Percentiles rank a stretch among this genome's conserved stretches.
Conservation (phyloP, 2,888 invertebrate species). For the Notodonta dromedarius region DNA sequence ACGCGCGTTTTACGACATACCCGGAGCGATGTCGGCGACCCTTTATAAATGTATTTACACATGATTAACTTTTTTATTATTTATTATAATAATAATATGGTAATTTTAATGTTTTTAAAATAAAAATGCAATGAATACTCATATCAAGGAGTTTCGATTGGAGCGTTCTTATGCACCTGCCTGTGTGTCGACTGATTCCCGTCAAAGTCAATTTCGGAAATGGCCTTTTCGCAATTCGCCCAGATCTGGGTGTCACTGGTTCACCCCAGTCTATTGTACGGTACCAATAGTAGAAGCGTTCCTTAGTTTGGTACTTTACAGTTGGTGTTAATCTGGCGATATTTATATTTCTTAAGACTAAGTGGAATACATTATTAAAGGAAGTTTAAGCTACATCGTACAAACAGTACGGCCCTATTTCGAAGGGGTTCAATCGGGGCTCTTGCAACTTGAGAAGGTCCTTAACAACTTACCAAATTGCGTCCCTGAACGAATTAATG, state of each 20-base stretch:
- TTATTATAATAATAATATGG: not conserved
- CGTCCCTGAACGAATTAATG: conserved; percentile 8
- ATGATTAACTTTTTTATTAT: conserved; percentile 21
- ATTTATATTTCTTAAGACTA: not conserved
- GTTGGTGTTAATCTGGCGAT: not conserved
- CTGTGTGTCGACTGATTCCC: too few relatives aligned
- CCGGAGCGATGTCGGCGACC: conserved; percentile 9
- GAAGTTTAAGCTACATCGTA: not conserved
- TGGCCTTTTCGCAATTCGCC: too few relatives aligned
- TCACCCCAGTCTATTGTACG: too few relatives aligned
- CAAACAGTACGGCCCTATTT: not conserved
- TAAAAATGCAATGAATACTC: too few relatives aligned
- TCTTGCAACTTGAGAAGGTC: conserved; percentile 3
- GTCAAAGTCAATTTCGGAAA: too few relatives aligned
- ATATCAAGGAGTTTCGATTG: too few relatives aligned
- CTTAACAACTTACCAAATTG: conserved; percentile 6
- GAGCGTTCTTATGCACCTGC: too few relatives aligned
- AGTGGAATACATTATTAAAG: not conserved
- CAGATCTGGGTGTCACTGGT: too few relatives aligned
- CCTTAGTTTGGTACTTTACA: not conserved
- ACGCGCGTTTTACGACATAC: conserved; percentile 26
- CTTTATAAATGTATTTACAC: conserved; percentile 23
- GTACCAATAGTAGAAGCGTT: too few relatives aligned
- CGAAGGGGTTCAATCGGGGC: not conserved
- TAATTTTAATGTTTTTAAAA: too few relatives aligned